Percentiles rank a stretch among this genome's conserved stretches.
phyloP scores from a whole-genome alignment of 2,113 vertebrate genomes.

The Mus musculus region DNA sequence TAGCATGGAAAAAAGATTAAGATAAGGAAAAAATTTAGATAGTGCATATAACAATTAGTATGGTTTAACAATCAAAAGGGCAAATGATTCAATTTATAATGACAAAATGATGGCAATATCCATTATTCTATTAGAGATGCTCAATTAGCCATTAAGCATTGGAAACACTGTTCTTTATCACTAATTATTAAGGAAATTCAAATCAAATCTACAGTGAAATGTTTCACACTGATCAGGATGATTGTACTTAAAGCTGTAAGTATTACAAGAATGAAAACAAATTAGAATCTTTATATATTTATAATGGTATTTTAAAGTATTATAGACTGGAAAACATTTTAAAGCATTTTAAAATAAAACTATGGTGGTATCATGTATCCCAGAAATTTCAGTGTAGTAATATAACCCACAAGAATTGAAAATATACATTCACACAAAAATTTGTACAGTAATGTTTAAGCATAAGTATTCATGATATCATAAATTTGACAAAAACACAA shows the following conservation, averaged over 20 bases:
- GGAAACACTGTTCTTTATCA: background rate
- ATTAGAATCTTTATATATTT: background rate
- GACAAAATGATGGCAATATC: fast-evolving
- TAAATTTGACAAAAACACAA: background rate
- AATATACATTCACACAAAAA: background rate
- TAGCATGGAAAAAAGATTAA: background rate
- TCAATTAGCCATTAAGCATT: background rate
- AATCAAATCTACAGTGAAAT: background rate
- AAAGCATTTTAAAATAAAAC: background rate
- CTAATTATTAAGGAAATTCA: background rate
- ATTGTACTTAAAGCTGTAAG: background rate
- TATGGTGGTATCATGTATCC: background rate
- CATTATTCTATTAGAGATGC: background rate
- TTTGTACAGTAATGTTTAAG: background rate
- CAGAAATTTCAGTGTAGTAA: background rate
- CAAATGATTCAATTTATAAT: background rate
- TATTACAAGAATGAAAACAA: background rate
- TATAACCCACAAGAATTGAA: background rate
- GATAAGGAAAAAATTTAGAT: background rate
- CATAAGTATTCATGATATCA: background rate
- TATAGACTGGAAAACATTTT: background rate
- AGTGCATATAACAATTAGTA: background rate
- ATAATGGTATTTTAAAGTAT: background rate
- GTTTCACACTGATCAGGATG: background rate
- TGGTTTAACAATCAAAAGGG: background rate